Evolutionary conservation across 2,797 vertebrate genomes (phyloP).

Genomic region (Crenuchus spilurus): DNA sequence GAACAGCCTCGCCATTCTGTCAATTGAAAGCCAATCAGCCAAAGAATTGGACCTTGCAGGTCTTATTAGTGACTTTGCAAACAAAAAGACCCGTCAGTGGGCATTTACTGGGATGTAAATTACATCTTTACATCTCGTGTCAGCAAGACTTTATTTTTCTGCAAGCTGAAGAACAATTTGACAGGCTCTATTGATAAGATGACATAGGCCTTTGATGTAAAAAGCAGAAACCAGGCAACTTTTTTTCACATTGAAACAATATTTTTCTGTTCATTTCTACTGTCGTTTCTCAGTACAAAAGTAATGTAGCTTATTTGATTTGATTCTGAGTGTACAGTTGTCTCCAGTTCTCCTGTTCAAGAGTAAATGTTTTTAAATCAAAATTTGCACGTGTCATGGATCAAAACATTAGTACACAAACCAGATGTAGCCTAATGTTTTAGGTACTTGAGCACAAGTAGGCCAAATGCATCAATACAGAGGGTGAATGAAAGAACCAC

Average conservation of each 20-base stretch:
- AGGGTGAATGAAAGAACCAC: no score
- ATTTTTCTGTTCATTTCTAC: conserved; percentile 4
- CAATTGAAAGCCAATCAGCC: conserved; percentile 35
- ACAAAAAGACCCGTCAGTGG: neutral
- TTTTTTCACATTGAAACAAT: conserved; percentile 11
- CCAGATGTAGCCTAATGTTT: no score
- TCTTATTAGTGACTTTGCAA: neutral
- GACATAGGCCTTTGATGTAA: neutral
- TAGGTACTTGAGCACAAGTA: no score
- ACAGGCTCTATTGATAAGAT: conserved; percentile 2
- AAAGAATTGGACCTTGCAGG: conserved; percentile 19
- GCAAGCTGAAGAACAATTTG: neutral
- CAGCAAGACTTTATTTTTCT: conserved; percentile 6
- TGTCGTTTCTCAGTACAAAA: neutral
- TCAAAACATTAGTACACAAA: no score
- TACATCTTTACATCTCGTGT: conserved; percentile 3
- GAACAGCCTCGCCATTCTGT: conserved; percentile 11
- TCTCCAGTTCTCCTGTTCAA: no score
- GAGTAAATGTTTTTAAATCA: neutral
- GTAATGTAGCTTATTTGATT: neutral
- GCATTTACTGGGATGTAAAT: conserved; percentile 5
- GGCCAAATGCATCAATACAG: no score
- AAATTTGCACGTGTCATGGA: no score
- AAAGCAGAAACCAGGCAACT: neutral
- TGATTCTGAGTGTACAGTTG: no score